Evolutionary conservation across 2,888 invertebrate species (phyloP).

Genomic region (Lottia gigantea): DNA sequence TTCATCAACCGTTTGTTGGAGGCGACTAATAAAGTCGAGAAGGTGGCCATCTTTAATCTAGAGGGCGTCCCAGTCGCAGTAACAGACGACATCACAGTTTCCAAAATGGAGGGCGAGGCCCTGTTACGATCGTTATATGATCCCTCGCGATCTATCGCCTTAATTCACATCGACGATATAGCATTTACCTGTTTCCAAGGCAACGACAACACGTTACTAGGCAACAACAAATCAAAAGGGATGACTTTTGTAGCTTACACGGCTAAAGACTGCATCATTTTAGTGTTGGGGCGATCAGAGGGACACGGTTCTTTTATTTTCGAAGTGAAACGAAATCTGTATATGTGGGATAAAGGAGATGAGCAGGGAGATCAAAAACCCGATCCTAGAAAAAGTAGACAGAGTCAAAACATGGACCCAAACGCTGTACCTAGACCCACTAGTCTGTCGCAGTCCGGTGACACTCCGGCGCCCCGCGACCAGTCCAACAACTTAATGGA

Average conservation of each 20-base stretch:
- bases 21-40: constrained; percentile 19
- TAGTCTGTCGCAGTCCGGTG: too few relatives aligned
- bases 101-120: constrained; percentile 16
- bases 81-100: constrained; percentile 19
- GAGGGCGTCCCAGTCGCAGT: constrained; percentile 19
- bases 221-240: constrained; percentile 12
- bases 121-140: constrained; percentile 8
- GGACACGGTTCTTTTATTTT: constrained; percentile 31
- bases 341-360: constrained; percentile 13
- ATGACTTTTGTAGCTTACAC: constrained; percentile 27
- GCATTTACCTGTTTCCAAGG: constrained; percentile 26
- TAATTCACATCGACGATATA: constrained; percentile 19
- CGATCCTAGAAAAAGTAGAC: too few relatives aligned
- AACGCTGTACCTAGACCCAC: too few relatives aligned
- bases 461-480: too few relatives aligned
- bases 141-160: constrained; percentile 9
- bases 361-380: neutral
- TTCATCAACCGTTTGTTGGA: constrained; percentile 18
- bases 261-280: constrained; percentile 21
- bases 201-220: constrained; percentile 27
- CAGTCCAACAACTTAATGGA: too few relatives aligned
- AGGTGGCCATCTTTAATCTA: constrained; percentile 17
- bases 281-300: constrained; percentile 25
- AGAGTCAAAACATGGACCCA: too few relatives aligned
- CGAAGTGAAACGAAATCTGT: constrained; percentile 29